phyloP scores from a whole-genome alignment of 2,888 invertebrate genomes.

The Drosophila hamatofila region DNA sequence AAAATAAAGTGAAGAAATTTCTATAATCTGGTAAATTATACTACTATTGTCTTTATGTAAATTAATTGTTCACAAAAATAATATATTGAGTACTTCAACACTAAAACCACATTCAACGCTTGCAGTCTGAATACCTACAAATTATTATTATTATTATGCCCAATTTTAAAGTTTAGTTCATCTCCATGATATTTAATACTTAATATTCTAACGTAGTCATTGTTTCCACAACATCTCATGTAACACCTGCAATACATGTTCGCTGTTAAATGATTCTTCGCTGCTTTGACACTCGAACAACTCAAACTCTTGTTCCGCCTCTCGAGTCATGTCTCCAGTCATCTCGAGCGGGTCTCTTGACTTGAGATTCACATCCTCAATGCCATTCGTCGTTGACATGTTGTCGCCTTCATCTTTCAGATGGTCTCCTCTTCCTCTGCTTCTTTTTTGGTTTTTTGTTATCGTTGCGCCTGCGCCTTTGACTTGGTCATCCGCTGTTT shows the following conservation, averaged over 20 bases:
- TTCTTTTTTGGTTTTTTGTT: slow-evolving; percentile 14
- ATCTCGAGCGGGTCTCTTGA: slow-evolving; percentile 6
- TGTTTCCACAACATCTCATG: background rate
- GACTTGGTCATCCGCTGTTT: slow-evolving; percentile 19
- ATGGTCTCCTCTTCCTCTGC: background rate
- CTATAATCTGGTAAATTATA: too few relatives aligned
- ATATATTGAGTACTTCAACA: too few relatives aligned
- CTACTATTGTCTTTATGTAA: too few relatives aligned
- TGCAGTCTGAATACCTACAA: too few relatives aligned
- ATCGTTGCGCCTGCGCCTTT: slow-evolving; percentile 28
- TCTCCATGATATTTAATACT: background rate
- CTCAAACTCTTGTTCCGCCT: slow-evolving; percentile 31
- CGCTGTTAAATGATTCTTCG: background rate
- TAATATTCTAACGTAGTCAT: background rate
- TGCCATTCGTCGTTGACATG: slow-evolving; percentile 66
- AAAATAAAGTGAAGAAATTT: too few relatives aligned
- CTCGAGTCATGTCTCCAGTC: background rate
- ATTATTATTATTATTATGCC: too few relatives aligned
- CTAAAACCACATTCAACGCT: too few relatives aligned
- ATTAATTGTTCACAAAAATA: too few relatives aligned
- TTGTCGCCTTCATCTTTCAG: slow-evolving; percentile 38
- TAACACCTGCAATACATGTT: background rate
- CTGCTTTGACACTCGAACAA: slow-evolving; percentile 25
- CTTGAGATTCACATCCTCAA: slow-evolving; percentile 55
- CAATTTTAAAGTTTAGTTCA: background rate